Conservation (phyloP, 37 sponge, comb jelly and placozoan species). For the Cliona cf. orientalis region DNA sequence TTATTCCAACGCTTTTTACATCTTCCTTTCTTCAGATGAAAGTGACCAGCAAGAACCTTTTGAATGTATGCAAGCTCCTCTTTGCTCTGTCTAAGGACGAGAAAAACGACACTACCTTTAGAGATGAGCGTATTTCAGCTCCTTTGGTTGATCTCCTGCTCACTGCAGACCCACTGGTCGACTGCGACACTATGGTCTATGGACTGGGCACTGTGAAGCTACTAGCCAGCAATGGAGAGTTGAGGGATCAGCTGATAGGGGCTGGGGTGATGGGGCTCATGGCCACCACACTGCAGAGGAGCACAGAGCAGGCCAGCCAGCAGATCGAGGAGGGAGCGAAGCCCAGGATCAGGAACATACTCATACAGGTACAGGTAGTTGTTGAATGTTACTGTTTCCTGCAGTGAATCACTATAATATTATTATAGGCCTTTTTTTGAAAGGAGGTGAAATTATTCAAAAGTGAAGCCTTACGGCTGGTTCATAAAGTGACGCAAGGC, state of each 20-base stretch:
- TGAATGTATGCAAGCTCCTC: conserved; percentile 81
- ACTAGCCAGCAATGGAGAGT: conserved; percentile 56
- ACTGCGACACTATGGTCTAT: conserved; percentile 71
- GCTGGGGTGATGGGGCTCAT: conserved; percentile 34
- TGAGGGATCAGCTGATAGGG: conserved; percentile 46
- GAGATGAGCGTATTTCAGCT: conserved; percentile 39
- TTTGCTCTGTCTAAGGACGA: conserved; percentile 70
- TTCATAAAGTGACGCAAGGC: no score
- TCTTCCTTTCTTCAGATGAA: conserved; percentile 69
- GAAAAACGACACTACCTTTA: conserved; percentile 66
- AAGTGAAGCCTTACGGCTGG: not conserved
- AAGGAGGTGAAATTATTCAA: not conserved
- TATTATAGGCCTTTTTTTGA: not conserved
- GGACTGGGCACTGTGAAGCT: conserved; percentile 76
- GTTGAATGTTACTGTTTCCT: no score
- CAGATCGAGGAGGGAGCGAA: not conserved
- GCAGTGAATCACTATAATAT: no score
- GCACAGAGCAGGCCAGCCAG: conserved; percentile 1
- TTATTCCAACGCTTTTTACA: no score
- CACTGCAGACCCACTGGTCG: conserved; percentile 26
- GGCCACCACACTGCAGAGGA: conserved; percentile 20
- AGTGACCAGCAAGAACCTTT: conserved; percentile 84
- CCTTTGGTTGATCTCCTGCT: conserved; percentile 51
- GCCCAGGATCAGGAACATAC: conserved; percentile 9
- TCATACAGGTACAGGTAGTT: conserved; percentile 11